Evolutionary conservation across 2,113 vertebrate genomes (phyloP).

Genomic region (Callaeas wilsoni): DNA sequence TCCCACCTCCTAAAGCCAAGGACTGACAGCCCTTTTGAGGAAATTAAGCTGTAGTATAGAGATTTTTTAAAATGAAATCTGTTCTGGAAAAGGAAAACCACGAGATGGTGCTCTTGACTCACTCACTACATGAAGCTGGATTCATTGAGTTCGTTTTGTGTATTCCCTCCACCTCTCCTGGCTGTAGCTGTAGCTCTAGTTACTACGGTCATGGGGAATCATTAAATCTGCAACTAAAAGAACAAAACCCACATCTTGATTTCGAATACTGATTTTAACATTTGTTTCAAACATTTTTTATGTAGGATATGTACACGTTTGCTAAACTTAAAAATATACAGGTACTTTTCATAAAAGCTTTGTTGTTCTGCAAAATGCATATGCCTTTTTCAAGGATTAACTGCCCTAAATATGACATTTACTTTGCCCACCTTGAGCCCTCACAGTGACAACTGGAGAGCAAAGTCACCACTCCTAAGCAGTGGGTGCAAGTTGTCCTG

Average conservation of each 20-base stretch:
- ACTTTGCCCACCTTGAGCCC: neutral
- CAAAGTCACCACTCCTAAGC: neutral
- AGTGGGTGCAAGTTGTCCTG: accelerated
- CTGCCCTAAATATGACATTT: neutral
- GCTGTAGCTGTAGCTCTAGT: neutral
- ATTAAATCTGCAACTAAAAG: neutral
- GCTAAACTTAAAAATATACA: neutral
- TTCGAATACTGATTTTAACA: neutral
- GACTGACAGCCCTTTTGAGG: neutral
- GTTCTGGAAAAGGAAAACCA: slow-evolving; percentile 16
- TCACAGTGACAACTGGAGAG: neutral
- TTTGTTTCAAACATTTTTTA: neutral
- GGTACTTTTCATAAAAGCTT: neutral
- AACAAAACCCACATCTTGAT: neutral
- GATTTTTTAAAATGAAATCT: neutral
- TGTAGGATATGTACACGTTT: neutral
- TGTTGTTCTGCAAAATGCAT: neutral
- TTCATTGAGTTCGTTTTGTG: neutral
- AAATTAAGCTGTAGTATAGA: neutral
- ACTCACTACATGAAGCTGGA: neutral
- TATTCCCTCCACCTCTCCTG: neutral
- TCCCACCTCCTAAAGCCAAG: neutral
- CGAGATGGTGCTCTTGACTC: slow-evolving; percentile 68
- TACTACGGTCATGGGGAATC: accelerated
- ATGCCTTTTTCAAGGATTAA: neutral